Base-by-base conservation (phyloP, 92 coral and sea anemone species). In the Paragorgia papillata region DNA sequence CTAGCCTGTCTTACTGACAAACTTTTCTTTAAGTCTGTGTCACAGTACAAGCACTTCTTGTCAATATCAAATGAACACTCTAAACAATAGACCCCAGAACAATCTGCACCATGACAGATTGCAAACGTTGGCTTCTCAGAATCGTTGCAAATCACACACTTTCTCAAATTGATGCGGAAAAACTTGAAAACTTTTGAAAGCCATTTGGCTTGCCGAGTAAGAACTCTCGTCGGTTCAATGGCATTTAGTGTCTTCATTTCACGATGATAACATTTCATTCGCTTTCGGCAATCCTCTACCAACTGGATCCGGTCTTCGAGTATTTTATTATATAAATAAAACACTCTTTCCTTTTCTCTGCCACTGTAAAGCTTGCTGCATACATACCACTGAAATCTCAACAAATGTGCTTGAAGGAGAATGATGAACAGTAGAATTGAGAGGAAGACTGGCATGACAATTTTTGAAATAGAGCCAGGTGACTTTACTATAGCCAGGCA, bases 11-110 rank as follows among this genome's bases (percentile, higher is more conserved):
- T 71, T 39, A 30, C 15, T 1, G 78, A 53, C n/a, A 71, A 18
- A 9, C 51, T 54, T 12, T 24, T 32, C 35, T 71, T 71, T 17
- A 71, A 58, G 24, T 71, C 64, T 29, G 78, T 71, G 51, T 71
- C 78, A 55, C 78, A 71, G 27, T 71, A 71, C 39, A 95, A 73
- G 37, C 99, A 95, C 85, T 91, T 95, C 81, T 87, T 95, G 69
- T 92, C 99, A 79, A 95, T 82, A 54, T 95, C 99, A 89, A 92
- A 95, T 82, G 92, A 95, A 71, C 99, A 95, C 24, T 97, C 91
- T 39, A 97, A 96, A 58, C 99, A 95, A 66, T 95, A 95, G 41
- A 91, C 84, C 12, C 90, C 92, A 39, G 83, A 97, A 51, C 99
- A 95, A 44, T 80, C 88, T 10, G 85, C 92, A 0, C 90, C 90